A percentile compares a stretch with the other conserved stretches of the same genome.
These are phyloP conservation scores for Leptinotarsa lineolata DNA, from an alignment of 1,140 invertebrate genomes.

Conservation along the genomic window DNA sequence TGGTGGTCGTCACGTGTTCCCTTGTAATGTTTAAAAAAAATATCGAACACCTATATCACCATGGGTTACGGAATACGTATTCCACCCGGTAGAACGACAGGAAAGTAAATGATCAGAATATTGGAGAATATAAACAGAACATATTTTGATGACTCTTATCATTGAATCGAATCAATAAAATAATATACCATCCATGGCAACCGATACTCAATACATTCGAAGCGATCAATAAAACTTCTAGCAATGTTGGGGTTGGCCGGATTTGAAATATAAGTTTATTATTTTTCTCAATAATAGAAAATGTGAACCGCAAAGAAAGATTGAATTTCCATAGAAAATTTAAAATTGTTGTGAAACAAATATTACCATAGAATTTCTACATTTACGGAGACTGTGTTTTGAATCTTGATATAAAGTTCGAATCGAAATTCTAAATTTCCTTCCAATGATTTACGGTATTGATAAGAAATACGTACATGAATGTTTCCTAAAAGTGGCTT, in stretches of 20 bases:
- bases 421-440: too few relatives aligned
- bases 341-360: neutral
- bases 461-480: too few relatives aligned
- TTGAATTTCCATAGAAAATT: neutral
- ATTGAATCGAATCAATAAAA: neutral
- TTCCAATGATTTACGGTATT: too few relatives aligned
- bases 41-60: too few relatives aligned
- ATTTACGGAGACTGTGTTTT: too few relatives aligned
- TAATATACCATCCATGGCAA: conserved; percentile 21
- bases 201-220: conserved; percentile 24
- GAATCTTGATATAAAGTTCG: too few relatives aligned
- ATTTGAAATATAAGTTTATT: neutral
- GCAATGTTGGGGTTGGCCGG: neutral
- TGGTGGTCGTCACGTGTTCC: too few relatives aligned
- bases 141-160: neutral
- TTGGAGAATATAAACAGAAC: neutral
- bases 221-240: conserved; percentile 21
- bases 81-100: neutral
- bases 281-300: neutral
- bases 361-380: too few relatives aligned
- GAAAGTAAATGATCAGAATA: neutral
- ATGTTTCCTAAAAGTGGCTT: too few relatives aligned
- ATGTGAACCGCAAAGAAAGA: neutral
- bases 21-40: too few relatives aligned
- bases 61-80: too few relatives aligned